These are phyloP conservation scores for Drosophila santomea DNA, from an alignment of 1,140 invertebrate species.

Conservation along the genomic window DNA sequence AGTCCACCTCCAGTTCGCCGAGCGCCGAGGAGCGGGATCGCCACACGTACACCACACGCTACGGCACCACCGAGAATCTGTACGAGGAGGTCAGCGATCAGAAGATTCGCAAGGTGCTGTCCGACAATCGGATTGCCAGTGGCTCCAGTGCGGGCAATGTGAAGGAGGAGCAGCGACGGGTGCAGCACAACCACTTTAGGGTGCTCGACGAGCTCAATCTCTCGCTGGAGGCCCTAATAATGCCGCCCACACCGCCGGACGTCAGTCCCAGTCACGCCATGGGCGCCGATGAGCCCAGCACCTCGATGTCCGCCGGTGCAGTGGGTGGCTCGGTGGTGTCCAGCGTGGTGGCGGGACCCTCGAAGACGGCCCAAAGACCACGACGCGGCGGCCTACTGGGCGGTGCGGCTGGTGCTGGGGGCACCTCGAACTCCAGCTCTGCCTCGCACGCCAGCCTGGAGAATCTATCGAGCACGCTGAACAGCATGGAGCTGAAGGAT, in stretches of 20 bases:
- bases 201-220: slow-evolving; percentile 94
- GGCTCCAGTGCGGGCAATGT: slow-evolving; percentile 87
- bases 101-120: slow-evolving; percentile 85
- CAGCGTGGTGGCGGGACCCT: slow-evolving; percentile 58
- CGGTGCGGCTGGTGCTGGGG: slow-evolving; percentile 52
- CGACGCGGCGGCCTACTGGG: slow-evolving; percentile 71
- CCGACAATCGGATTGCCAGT: slow-evolving; percentile 85
- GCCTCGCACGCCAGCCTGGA: slow-evolving; percentile 85
- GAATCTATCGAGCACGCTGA: slow-evolving; percentile 86
- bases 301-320: slow-evolving; percentile 44
- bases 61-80: slow-evolving; percentile 94
- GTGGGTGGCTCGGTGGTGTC: slow-evolving; percentile 5
- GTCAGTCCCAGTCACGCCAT: slow-evolving; percentile 66
- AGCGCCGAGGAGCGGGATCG: slow-evolving; percentile 79
- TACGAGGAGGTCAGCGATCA: slow-evolving; percentile 93
- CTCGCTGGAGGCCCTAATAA: slow-evolving; percentile 93
- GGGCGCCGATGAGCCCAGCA: slow-evolving; percentile 55
- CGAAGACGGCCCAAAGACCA: slow-evolving; percentile 77
- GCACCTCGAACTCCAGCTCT: slow-evolving; percentile 54
- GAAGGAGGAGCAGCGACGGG: slow-evolving; percentile 92
- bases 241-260: slow-evolving; percentile 87
- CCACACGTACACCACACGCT: slow-evolving; percentile 91
- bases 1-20: slow-evolving; percentile 68
- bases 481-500: slow-evolving; percentile 89
- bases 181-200: slow-evolving; percentile 91